Evolutionary conservation across 2,113 vertebrate genomes (phyloP).

Genomic region (Xiphophorus couchianus): DNA sequence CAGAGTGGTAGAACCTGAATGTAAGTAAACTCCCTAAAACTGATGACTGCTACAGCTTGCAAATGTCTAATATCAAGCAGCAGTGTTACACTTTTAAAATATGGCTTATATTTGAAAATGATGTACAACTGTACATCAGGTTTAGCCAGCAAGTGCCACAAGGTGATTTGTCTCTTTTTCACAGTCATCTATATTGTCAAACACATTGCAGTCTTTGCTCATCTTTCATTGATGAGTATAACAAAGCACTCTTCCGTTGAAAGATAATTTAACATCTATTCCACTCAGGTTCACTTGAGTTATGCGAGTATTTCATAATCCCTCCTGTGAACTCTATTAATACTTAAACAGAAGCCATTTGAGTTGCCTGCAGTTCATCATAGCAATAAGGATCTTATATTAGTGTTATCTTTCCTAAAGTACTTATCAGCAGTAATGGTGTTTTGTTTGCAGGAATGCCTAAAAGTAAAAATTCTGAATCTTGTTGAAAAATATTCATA

Average conservation of each 20-base stretch:
- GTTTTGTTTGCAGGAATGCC: slow-evolving; percentile 19
- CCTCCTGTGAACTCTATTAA: slow-evolving; percentile 58
- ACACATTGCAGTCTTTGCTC: slow-evolving; percentile 27
- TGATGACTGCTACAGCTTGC: slow-evolving; percentile 19
- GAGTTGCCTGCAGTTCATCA: slow-evolving; percentile 40
- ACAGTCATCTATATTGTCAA: slow-evolving; percentile 29
- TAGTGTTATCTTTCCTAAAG: slow-evolving; percentile 19
- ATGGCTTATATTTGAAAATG: slow-evolving; percentile 5
- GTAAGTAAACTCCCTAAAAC: slow-evolving; percentile 35
- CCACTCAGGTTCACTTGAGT: slow-evolving; percentile 52
- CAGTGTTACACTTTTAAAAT: slow-evolving; percentile 1
- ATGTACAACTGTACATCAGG: background rate
- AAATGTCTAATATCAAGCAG: slow-evolving; percentile 8
- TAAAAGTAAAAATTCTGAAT: slow-evolving; percentile 6
- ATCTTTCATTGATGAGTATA: slow-evolving; percentile 26
- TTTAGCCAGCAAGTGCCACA: slow-evolving; percentile 5
- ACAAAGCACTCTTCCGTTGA: slow-evolving; percentile 34
- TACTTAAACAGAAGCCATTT: slow-evolving; percentile 56
- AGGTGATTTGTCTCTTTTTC: slow-evolving; percentile 13
- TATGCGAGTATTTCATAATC: slow-evolving; percentile 52
- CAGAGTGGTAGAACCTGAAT: slow-evolving; percentile 43
- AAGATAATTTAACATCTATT: slow-evolving; percentile 45
- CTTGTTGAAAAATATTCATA: background rate
- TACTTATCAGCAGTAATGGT: slow-evolving; percentile 26
- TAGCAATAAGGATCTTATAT: slow-evolving; percentile 39